These are phyloP conservation scores for Hyles lineata DNA, from an alignment of 2,888 invertebrate genomes.

Conservation along the genomic window DNA sequence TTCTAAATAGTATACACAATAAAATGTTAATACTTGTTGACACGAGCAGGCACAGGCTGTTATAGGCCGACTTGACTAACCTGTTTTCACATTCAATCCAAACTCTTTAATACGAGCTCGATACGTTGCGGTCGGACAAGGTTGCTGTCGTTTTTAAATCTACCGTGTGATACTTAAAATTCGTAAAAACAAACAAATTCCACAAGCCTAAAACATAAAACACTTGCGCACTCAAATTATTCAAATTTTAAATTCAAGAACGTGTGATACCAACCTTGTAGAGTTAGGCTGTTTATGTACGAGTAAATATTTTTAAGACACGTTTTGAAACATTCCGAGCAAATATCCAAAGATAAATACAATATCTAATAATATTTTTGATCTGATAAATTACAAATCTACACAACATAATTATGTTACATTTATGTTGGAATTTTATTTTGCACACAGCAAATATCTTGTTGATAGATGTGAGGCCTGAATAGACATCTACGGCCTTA, in stretches of 20 bases:
- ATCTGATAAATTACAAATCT: too few species aligned
- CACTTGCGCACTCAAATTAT: background rate
- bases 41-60: conserved; percentile 16
- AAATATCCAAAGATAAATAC: too few species aligned
- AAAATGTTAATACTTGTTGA: conserved; percentile 22
- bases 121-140: background rate
- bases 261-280: background rate
- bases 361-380: too few species aligned
- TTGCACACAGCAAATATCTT: too few species aligned
- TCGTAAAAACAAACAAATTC: background rate
- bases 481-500: too few species aligned
- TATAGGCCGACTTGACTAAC: conserved; percentile 21
- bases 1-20: conserved; percentile 23
- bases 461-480: too few species aligned
- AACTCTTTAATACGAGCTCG: background rate
- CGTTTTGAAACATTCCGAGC: too few species aligned
- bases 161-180: background rate
- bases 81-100: conserved; percentile 21
- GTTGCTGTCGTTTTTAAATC: background rate
- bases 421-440: too few species aligned
- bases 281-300: background rate
- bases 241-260: background rate
- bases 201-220: background rate
- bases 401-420: too few species aligned
- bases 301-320: too few species aligned